These are phyloP conservation scores for Emys orbicularis DNA, from an alignment of 2,797 vertebrate species.

Conservation along the genomic window DNA sequence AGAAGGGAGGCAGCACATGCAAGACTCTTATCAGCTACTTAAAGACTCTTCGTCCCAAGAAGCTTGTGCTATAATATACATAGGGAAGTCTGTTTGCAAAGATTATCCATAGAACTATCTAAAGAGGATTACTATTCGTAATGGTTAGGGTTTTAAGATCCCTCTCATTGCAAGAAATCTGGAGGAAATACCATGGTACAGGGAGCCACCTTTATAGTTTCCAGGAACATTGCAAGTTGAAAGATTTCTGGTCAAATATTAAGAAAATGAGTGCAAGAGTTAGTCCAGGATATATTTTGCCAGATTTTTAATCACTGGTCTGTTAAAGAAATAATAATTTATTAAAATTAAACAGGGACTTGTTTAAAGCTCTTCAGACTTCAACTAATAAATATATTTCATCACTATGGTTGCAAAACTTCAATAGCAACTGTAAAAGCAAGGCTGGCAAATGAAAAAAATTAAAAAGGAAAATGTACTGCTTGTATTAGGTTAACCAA, in stretches of 20 bases:
- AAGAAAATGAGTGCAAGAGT: neutral
- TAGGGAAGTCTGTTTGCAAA: neutral
- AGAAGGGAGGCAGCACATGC: neutral
- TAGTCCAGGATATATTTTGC: neutral
- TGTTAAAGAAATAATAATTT: neutral
- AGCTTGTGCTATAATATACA: neutral
- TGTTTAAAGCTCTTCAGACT: neutral
- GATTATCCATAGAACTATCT: neutral
- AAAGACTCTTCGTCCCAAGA: neutral
- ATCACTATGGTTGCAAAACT: neutral
- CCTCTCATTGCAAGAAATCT: neutral
- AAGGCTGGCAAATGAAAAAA: neutral
- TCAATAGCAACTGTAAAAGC: neutral
- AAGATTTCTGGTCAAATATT: neutral
- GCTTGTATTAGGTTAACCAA: constrained; percentile 15
- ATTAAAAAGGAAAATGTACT: neutral
- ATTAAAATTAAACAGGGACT: neutral
- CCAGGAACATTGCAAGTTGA: neutral
- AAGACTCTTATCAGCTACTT: neutral
- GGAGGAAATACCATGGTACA: neutral
- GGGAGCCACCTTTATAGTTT: neutral
- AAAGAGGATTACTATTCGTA: neutral
- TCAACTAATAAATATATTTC: neutral
- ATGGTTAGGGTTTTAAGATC: neutral
- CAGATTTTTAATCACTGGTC: neutral